phyloP scores from a whole-genome alignment of 2,797 vertebrate species.

The Enteromius anoplus region DNA sequence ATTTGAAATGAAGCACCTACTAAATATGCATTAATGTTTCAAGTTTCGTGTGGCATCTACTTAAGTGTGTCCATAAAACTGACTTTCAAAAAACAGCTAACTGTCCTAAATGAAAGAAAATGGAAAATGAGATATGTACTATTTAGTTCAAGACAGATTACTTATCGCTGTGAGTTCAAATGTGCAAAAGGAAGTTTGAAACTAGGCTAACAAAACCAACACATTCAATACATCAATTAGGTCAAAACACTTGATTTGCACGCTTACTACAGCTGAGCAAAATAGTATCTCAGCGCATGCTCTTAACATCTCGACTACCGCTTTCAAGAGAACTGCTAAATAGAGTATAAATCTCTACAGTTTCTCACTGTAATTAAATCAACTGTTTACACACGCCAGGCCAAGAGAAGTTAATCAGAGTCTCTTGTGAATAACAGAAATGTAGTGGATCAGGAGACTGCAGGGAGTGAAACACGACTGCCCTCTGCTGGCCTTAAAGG shows the following conservation, averaged over 20 bases:
- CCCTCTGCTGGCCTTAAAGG: slow-evolving; percentile 18
- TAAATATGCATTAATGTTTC: background rate
- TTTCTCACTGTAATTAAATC: slow-evolving; percentile 13
- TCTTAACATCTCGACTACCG: background rate
- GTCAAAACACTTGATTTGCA: slow-evolving; percentile 8
- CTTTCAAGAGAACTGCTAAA: background rate
- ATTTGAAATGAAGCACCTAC: background rate
- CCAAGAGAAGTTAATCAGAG: slow-evolving; percentile 10
- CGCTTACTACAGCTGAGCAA: background rate
- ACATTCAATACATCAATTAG: background rate
- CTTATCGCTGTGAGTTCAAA: background rate
- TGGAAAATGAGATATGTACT: background rate
- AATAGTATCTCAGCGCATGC: background rate
- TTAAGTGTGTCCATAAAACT: background rate
- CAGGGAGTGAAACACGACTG: background rate
- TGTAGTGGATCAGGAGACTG: too few relatives aligned
- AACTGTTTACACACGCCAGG: slow-evolving; percentile 1
- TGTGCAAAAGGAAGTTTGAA: background rate
- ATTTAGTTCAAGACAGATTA: background rate
- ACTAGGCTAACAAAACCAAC: slow-evolving; percentile 13
- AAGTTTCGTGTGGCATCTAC: background rate
- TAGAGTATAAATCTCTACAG: background rate
- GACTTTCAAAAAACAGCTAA: background rate
- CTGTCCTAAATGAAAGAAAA: background rate
- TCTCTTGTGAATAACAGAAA: background rate